phyloP scores from a whole-genome alignment of 2,113 vertebrate species.

The Machaerirhynchus nigripectus region DNA sequence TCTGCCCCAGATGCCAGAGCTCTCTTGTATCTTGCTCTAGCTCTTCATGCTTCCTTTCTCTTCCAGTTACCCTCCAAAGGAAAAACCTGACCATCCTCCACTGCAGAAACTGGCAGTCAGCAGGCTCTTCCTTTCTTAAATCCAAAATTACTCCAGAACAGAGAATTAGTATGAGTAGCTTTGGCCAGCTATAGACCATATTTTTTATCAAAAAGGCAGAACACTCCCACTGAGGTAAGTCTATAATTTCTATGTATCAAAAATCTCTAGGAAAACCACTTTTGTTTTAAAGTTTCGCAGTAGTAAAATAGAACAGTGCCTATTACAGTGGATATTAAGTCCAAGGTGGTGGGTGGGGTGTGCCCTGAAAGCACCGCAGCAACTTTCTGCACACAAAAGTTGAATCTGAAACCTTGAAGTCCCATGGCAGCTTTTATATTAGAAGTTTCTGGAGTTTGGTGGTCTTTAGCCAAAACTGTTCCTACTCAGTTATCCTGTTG shows the following conservation, averaged over 20 bases:
- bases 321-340: background rate
- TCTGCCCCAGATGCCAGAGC: background rate
- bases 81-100: background rate
- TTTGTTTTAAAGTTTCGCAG: background rate
- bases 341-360: background rate
- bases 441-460: background rate
- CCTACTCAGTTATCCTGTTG: background rate
- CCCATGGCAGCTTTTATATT: background rate
- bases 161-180: background rate
- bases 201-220: background rate
- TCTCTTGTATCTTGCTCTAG: background rate
- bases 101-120: background rate
- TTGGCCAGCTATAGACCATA: background rate
- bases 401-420: background rate
- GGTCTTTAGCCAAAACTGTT: background rate
- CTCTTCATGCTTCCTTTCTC: background rate
- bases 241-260: background rate
- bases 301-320: background rate
- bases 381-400: background rate
- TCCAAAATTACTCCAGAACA: background rate
- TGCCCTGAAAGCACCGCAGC: background rate
- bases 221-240: background rate
- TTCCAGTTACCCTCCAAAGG: background rate
- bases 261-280: background rate
- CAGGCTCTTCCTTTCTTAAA: background rate